These are phyloP conservation scores for Temnothorax nylanderi DNA, from an alignment of 1,140 invertebrate genomes.

Conservation along the genomic window DNA sequence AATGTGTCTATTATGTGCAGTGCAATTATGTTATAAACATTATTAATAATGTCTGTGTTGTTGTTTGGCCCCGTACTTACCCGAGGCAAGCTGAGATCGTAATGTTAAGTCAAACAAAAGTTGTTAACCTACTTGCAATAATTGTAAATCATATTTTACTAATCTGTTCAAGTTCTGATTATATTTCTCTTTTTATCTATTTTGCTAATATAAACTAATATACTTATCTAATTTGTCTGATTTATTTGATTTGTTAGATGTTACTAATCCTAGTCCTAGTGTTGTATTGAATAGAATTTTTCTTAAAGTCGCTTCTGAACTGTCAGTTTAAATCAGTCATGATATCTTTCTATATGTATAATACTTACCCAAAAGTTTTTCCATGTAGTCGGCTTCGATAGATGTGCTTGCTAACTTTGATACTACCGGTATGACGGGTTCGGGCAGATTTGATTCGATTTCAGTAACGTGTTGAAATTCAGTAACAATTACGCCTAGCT, in stretches of 20 bases:
- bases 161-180: neutral
- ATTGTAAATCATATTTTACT: neutral
- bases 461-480: constrained; percentile 84
- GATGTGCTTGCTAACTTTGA: constrained; percentile 76
- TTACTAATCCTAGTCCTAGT: neutral
- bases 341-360: constrained; percentile 61
- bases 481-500: constrained; percentile 86
- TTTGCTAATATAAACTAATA: neutral
- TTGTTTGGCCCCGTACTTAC: neutral
- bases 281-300: constrained; percentile 6
- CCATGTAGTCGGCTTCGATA: constrained; percentile 80
- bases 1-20: constrained; percentile 35
- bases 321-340: constrained; percentile 34
- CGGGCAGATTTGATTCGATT: constrained; percentile 83
- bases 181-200: neutral
- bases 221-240: neutral
- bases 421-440: constrained; percentile 78
- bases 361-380: constrained; percentile 86
- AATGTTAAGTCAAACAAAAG: neutral
- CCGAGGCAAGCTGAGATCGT: neutral
- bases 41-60: neutral
- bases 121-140: neutral
- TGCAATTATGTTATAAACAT: constrained; percentile 11
- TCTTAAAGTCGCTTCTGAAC: constrained; percentile 9
- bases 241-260: neutral